Base-by-base conservation (phyloP, 2,113 vertebrate genomes). In the Lasiurus borealis region DNA sequence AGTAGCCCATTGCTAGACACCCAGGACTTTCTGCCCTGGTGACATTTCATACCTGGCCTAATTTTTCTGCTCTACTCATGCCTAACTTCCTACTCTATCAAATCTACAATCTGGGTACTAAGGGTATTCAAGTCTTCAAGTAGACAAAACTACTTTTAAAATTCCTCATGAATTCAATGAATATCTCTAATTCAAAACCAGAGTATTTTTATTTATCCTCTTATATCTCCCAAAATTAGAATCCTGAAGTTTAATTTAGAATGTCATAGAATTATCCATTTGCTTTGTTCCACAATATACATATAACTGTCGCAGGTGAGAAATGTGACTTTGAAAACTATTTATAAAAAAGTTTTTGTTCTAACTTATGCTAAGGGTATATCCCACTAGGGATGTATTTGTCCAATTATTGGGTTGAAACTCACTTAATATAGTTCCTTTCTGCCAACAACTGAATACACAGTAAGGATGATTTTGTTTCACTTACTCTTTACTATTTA, bases 181-280 rank as follows among this genome's bases (percentile, higher is more conserved):
- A 59, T 78, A 71, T 6, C 59, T 69, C 48, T 27, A 75, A 52
- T 69, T 85, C 50, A 93, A 75, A 88, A 23, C 31, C 59, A 78
- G 34, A 85, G 6, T 29, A 36, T 52, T 90, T 64, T 77, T 83
- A 76, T 78, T 68, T 80, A 75, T 52, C 0, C 3, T 68, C 34
- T 90, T 69, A 3, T 66, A 69, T 68, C n/a, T 75, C 64, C 50
- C 29, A 93, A 84, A 27, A 9, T 57, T 15, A 93, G 62, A 85
- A 91, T 48, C 48, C 72, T 52, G 80, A 23, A 88, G 31, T 68
- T 84, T 88, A 13, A 81, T 62, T 88, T 85, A 80, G 59, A 95
- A 83, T 66, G 25, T 48, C 52, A 66, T 14, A 93, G 36, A 78
- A 57, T 48, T 68, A 90, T 0, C 2, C 62, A 40, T 64, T 93